These are phyloP conservation scores for Hybognathus amarus DNA, from an alignment of 2,797 vertebrate genomes.

Conservation along the genomic window DNA sequence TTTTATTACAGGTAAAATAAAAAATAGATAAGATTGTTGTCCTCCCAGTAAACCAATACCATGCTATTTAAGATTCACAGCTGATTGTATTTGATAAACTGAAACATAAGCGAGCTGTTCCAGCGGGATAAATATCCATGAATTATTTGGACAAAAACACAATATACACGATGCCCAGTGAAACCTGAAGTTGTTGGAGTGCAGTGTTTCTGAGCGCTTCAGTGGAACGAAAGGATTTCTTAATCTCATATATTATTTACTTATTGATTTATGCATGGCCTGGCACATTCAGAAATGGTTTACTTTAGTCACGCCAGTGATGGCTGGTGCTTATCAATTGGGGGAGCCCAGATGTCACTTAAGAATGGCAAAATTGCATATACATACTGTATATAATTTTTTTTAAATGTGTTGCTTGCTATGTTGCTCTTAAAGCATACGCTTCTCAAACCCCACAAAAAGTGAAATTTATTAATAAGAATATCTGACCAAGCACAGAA, in stretches of 20 bases:
- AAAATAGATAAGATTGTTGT: neutral
- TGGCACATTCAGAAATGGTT: neutral
- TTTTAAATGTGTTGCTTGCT: neutral
- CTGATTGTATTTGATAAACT: neutral
- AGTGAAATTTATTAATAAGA: neutral
- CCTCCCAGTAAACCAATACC: neutral
- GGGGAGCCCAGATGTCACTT: neutral
- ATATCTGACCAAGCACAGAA: neutral
- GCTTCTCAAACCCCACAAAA: neutral
- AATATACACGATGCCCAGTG: neutral
- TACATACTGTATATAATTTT: neutral
- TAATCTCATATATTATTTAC: constrained; percentile 15
- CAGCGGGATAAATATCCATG: neutral
- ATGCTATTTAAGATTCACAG: neutral
- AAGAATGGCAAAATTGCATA: neutral
- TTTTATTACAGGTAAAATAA: neutral
- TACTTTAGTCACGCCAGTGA: neutral
- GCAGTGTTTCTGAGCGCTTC: neutral
- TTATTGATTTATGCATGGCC: constrained; percentile 7
- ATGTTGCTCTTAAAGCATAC: neutral
- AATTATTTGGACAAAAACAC: neutral
- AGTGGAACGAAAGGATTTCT: neutral
- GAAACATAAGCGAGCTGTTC: neutral
- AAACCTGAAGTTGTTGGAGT: neutral
- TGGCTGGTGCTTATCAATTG: neutral